Evolutionary conservation across 64 coral and sea anemone species (phyloP).

Genomic region (Pocillopora verrucosa): DNA sequence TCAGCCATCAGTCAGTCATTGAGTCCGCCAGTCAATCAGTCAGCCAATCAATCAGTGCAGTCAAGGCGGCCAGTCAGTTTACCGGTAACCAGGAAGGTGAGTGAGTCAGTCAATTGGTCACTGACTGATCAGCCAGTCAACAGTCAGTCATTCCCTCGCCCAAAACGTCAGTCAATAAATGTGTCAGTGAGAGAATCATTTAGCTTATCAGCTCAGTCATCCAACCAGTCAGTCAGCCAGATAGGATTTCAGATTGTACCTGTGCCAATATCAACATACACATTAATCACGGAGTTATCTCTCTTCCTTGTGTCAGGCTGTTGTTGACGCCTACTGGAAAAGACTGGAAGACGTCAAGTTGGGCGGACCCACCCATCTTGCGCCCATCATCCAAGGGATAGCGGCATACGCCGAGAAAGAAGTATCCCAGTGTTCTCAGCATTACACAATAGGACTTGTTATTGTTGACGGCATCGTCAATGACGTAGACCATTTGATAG

Average conservation of each 20-base stretch:
- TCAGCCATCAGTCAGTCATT: neutral
- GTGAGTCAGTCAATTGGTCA: too few species aligned
- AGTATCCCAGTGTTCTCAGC: conserved; percentile 58
- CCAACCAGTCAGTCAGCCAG: too few species aligned
- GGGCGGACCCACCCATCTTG: conserved; percentile 86
- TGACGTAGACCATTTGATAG: conserved; percentile 69
- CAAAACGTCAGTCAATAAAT: too few species aligned
- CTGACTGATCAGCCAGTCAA: too few species aligned
- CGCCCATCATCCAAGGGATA: conserved; percentile 74
- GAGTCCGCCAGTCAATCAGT: too few species aligned
- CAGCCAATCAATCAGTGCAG: too few species aligned
- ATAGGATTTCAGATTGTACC: neutral
- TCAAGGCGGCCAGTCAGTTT: too few species aligned
- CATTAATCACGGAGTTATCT: neutral
- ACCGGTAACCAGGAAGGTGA: too few species aligned
- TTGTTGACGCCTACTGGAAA: conserved; percentile 56
- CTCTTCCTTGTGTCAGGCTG: neutral
- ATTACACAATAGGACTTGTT: conserved; percentile 78
- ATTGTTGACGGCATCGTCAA: conserved; percentile 90
- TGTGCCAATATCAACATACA: neutral
- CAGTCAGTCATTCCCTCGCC: too few species aligned
- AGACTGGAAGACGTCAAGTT: conserved; percentile 61
- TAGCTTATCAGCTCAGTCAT: too few species aligned
- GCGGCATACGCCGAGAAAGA: conserved; percentile 64
- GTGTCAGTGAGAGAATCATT: too few species aligned